phyloP scores from a whole-genome alignment of 1,140 invertebrate species.

The Halyomorpha halys region DNA sequence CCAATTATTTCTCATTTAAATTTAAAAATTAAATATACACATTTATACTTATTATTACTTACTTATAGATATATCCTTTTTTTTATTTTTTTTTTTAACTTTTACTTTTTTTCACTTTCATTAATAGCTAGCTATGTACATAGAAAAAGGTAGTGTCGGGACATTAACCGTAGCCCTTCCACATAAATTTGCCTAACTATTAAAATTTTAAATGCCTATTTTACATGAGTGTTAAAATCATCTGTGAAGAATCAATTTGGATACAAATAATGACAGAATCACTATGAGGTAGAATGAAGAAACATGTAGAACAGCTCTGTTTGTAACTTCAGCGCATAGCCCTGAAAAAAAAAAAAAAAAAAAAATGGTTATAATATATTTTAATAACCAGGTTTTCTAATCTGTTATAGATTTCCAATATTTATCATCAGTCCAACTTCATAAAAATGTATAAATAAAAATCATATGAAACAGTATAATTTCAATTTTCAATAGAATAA shows the following conservation, averaged over 20 bases:
- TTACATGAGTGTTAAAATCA: conserved; percentile 8
- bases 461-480: too few relatives aligned
- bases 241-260: conserved; percentile 3
- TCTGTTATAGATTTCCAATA: too few relatives aligned
- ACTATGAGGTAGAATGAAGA: neutral
- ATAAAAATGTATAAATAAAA: too few relatives aligned
- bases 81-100: neutral
- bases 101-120: neutral
- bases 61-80: neutral
- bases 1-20: neutral
- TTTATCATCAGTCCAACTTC: too few relatives aligned
- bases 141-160: neutral
- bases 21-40: conserved; percentile 5
- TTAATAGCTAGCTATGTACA: neutral
- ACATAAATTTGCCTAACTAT: conserved; percentile 13
- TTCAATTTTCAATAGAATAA: too few relatives aligned
- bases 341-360: neutral
- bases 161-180: neutral
- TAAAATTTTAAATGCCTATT: conserved; percentile 13
- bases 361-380: too few relatives aligned
- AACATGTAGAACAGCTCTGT: neutral
- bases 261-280: neutral
- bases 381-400: too few relatives aligned
- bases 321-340: conserved; percentile 10
- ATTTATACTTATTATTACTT: conserved; percentile 1